Evolutionary conservation across 2,797 vertebrate genomes (phyloP), one percentile per base, ranked within the genome.

Genomic region (Rhinella marina): DNA sequence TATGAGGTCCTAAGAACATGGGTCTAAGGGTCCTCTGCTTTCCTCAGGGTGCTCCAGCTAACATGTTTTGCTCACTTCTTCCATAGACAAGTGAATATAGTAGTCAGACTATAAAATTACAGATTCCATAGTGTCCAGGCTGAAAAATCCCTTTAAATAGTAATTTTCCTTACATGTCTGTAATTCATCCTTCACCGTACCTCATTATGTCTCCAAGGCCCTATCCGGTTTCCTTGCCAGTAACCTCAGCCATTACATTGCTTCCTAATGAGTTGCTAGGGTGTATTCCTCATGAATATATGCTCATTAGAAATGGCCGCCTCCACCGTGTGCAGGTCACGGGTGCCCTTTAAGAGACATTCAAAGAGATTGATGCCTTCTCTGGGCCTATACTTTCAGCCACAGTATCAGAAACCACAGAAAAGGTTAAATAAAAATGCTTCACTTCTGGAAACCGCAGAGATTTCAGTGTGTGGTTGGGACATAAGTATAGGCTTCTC

Each of bases 391-490:
- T 75, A 77, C 68, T 76, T 80, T 41, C 57, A 81, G 29, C 73
- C 70, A 27, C 75, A 75, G 68, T 29, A 73, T 82, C 13, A n/a
- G 27, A 83, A 86, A 89, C 80, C 88, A 73, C 88, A 78, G 75
- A 83, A 86, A 86, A 86, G 62, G 59, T 77, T 77, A 77, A 29
- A 73, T 66, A 82, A 32, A 78, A 78, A 86, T 29, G n/a, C 29
- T 64, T 66, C 32, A 81, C 29, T 81, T 81, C 68, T 59, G 68
- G 68, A 81, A 81, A 52, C 77, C 78, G 68, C 88, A 85, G n/a
- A 48, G 66, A 82, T 82, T 84, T 84, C 80, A 61, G 61, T 81
- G 29, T 89, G 84, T 54, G 84, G 82, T 72, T 72, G 70, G 75
- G 59, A 66, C 79, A 48, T 70, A 83, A 86, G 80, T 83, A 86